phyloP scores from a whole-genome alignment of 2,113 vertebrate species.

The Oncorhynchus nerka region DNA sequence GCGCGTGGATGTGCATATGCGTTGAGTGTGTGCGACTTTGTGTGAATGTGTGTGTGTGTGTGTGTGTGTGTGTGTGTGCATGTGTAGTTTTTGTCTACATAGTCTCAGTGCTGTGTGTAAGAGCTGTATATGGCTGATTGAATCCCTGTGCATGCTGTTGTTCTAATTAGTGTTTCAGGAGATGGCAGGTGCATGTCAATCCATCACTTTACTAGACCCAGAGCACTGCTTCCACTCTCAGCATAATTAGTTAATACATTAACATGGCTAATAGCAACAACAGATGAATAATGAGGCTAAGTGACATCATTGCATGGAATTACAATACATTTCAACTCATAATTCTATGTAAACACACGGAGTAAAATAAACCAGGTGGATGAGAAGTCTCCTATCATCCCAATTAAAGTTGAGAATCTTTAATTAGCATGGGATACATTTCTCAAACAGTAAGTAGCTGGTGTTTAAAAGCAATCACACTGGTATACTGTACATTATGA shows the following conservation, averaged over 20 bases:
- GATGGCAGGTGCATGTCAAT: conserved; percentile 56
- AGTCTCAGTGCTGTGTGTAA: conserved; percentile 19
- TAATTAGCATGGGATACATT: background rate
- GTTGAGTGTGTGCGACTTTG: conserved; percentile 19
- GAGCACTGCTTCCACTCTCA: conserved; percentile 51
- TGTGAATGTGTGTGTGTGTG: conserved; percentile 2
- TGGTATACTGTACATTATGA: too few relatives aligned
- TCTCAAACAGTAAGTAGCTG: background rate
- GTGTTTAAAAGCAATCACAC: background rate
- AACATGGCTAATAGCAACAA: conserved; percentile 55
- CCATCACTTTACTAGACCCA: conserved; percentile 52
- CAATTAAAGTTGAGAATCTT: background rate
- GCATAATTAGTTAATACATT: conserved; percentile 65
- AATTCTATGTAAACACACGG: conserved; percentile 30
- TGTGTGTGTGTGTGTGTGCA: conserved; percentile 28
- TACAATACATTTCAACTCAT: conserved; percentile 40
- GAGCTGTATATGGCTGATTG: conserved; percentile 36
- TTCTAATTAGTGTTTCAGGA: conserved; percentile 63
- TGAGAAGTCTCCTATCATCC: conserved; percentile 3
- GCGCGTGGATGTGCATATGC: background rate
- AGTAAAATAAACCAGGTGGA: conserved; percentile 20
- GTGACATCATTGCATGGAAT: conserved; percentile 21
- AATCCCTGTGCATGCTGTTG: conserved; percentile 2
- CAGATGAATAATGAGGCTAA: conserved; percentile 48
- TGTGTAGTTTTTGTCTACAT: conserved; percentile 14